A percentile compares a stretch with the other conserved stretches of the same genome.
Evolutionary conservation across 2,113 vertebrate species (phyloP).

Genomic region (Diglossa brunneiventris): DNA sequence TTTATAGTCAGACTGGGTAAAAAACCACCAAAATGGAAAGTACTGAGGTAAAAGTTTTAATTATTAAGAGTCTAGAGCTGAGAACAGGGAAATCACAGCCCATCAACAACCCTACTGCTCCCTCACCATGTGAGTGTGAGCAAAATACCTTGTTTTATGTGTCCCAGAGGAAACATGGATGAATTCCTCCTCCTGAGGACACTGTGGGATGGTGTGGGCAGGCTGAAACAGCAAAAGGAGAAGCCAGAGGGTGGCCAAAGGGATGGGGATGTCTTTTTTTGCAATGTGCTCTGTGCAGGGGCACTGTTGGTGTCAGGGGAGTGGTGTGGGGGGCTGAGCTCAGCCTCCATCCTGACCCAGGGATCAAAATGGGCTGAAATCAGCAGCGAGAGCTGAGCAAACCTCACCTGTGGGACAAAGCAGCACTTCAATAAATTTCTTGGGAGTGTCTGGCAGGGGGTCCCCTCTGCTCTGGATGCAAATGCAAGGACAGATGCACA

Average conservation of each 20-base stretch:
- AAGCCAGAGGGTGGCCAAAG: background rate
- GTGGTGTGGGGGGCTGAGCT: background rate
- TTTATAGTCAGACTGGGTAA: background rate
- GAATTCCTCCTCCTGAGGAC: background rate
- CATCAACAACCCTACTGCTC: background rate
- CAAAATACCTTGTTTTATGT: background rate
- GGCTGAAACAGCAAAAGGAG: background rate
- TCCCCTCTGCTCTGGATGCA: background rate
- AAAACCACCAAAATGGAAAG: background rate
- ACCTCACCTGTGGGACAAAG: background rate
- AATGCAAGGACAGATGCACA: background rate
- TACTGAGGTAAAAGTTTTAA: conserved; percentile 21
- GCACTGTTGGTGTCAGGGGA: background rate
- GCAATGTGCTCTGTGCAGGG: background rate
- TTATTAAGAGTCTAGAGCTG: background rate
- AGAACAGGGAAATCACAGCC: background rate
- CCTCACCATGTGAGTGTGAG: background rate
- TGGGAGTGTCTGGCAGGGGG: background rate
- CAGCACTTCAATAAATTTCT: background rate
- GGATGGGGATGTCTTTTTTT: background rate
- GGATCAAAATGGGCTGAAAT: background rate
- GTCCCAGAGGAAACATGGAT: background rate
- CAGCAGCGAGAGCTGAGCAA: background rate
- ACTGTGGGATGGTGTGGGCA: background rate
- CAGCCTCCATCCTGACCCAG: background rate